phyloP scores from a whole-genome alignment of 2,113 vertebrate species.

The Capreolus pygargus region DNA sequence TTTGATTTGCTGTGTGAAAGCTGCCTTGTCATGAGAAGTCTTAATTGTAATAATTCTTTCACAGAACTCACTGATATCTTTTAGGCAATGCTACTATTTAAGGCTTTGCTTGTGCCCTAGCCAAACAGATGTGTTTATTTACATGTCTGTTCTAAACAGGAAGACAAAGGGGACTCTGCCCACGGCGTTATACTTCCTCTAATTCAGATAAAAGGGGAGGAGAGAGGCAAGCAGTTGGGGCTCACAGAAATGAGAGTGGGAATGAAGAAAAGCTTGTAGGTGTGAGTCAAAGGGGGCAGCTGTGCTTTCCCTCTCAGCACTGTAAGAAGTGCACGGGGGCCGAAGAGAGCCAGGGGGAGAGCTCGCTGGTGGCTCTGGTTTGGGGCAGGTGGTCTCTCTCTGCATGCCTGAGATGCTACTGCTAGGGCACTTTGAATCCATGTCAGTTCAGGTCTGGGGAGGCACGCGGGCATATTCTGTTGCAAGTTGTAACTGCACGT shows the following conservation, averaged over 20 bases:
- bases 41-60: constrained; percentile 61
- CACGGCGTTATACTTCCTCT: neutral
- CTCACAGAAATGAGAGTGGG: neutral
- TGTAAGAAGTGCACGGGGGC: neutral
- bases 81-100: constrained; percentile 43
- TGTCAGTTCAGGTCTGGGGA: neutral
- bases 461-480: neutral
- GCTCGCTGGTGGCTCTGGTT: neutral
- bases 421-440: neutral
- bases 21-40: constrained; percentile 34
- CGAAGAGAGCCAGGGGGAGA: neutral
- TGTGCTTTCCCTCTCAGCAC: neutral
- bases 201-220: constrained; percentile 49
- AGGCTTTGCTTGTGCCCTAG: constrained; percentile 1
- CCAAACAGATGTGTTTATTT: constrained; percentile 64
- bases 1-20: constrained; percentile 43
- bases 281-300: constrained; percentile 54
- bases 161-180: constrained; percentile 46
- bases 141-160: constrained; percentile 53
- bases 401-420: neutral
- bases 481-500: neutral
- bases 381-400: neutral
- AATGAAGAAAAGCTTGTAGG: neutral
- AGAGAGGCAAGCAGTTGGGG: neutral
- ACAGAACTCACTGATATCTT: constrained; percentile 25